Evolutionary conservation across 2,113 vertebrate species (phyloP).

Genomic region (Rhea pennata): DNA sequence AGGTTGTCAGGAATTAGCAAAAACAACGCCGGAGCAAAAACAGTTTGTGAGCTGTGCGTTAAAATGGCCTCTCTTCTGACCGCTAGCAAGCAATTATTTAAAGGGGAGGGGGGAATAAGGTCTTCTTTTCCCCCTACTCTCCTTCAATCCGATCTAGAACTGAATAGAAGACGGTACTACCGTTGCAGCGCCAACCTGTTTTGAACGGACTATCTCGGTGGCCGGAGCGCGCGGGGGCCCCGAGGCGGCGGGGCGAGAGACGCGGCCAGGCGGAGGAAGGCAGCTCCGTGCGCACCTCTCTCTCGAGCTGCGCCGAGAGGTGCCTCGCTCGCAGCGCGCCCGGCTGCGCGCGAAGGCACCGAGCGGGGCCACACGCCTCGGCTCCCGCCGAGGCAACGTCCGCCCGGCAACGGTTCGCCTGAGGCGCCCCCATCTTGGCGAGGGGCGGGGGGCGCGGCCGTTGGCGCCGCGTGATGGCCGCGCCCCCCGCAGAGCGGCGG

Average conservation of each 20-base stretch:
- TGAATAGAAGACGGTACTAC: fast-evolving
- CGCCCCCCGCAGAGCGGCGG: too few species aligned
- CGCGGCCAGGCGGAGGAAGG: fast-evolving
- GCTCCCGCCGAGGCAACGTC: fast-evolving
- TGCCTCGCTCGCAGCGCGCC: too few species aligned
- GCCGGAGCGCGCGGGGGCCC: fast-evolving
- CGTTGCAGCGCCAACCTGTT: background rate
- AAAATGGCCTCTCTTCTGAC: background rate
- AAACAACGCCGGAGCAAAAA: fast-evolving
- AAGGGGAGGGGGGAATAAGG: too few species aligned
- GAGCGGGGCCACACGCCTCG: too few species aligned
- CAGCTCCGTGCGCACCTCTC: fast-evolving
- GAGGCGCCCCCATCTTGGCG: too few species aligned
- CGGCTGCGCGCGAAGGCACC: too few species aligned
- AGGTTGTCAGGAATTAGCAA: fast-evolving
- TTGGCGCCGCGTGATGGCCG: too few species aligned
- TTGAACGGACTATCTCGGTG: fast-evolving
- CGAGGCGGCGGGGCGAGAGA: fast-evolving
- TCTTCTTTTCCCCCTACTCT: too few species aligned
- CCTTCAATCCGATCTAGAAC: background rate
- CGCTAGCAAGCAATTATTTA: fast-evolving
- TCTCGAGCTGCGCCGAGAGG: fast-evolving
- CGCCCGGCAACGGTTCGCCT: fast-evolving
- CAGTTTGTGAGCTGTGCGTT: fast-evolving
- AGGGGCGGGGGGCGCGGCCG: too few species aligned